Percentiles rank a stretch among this genome's conserved stretches.
Evolutionary conservation across 2,797 vertebrate genomes (phyloP).

Genomic region (Microctenopoma steveboyesi): DNA sequence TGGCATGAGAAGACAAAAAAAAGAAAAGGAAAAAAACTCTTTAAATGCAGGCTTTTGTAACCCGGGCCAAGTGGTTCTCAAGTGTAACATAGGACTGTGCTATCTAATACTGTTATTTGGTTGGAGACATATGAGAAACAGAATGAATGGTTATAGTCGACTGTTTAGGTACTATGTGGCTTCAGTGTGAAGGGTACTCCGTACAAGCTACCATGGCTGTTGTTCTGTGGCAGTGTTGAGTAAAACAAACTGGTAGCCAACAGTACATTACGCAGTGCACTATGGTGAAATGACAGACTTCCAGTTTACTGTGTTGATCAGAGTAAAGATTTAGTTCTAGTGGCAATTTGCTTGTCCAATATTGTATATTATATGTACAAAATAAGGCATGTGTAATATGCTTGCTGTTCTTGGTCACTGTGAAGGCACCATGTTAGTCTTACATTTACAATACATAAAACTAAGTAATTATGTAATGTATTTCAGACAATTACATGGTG

Average conservation of each 20-base stretch:
- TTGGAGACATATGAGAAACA: constrained; percentile 21
- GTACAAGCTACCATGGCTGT: constrained; percentile 27
- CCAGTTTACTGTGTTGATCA: constrained; percentile 50
- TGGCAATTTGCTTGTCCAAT: constrained; percentile 61
- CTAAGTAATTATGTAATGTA: constrained; percentile 40
- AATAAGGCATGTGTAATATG: constrained; percentile 68
- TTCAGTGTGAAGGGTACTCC: constrained; percentile 27
- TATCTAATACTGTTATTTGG: constrained; percentile 37
- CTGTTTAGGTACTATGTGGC: constrained; percentile 34
- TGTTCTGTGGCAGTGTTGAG: constrained; percentile 15
- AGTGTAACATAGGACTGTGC: constrained; percentile 36
- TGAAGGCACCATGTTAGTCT: constrained; percentile 55
- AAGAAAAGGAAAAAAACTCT: constrained; percentile 22
- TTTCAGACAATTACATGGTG: constrained; percentile 49
- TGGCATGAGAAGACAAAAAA: constrained; percentile 37
- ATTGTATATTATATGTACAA: constrained; percentile 59
- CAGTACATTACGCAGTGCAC: constrained; percentile 45
- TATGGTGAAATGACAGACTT: constrained; percentile 62
- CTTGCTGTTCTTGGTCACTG: constrained; percentile 52
- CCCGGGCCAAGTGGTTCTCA: constrained; percentile 23
- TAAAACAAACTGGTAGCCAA: constrained; percentile 36
- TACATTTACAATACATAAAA: constrained; percentile 56
- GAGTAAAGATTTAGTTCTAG: constrained; percentile 61
- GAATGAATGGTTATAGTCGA: constrained; percentile 12
- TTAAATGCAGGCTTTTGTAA: constrained; percentile 29